Conservation (phyloP, 1,140 invertebrate genomes). For the Battus philenor region DNA sequence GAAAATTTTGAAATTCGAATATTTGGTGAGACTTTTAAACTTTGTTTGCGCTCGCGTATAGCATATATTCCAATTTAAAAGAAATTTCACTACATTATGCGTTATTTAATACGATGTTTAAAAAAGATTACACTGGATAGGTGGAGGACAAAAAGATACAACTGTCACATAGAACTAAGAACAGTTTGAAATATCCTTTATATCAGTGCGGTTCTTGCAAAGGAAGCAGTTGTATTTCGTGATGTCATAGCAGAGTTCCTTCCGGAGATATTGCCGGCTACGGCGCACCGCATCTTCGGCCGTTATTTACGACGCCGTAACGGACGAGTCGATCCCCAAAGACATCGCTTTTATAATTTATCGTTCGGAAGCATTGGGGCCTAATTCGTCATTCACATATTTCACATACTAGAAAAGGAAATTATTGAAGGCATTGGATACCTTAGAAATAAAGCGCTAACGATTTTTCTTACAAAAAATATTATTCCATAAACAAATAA, state of each 20-base stretch:
- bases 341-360: constrained; percentile 70
- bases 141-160: not conserved
- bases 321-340: constrained; percentile 55
- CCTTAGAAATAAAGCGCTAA: too few relatives aligned
- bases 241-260: constrained; percentile 31
- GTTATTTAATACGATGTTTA: not conserved
- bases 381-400: constrained; percentile 58
- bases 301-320: constrained; percentile 64
- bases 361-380: constrained; percentile 55
- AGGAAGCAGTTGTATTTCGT: constrained; percentile 39
- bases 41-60: too few relatives aligned
- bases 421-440: constrained; percentile 29
- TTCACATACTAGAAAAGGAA: constrained; percentile 40
- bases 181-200: constrained; percentile 19
- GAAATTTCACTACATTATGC: too few relatives aligned
- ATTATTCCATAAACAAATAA: too few relatives aligned
- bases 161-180: not conserved
- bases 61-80: too few relatives aligned
- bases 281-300: constrained; percentile 24
- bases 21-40: too few relatives aligned
- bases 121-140: not conserved
- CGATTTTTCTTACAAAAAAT: too few relatives aligned
- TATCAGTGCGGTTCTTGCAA: constrained; percentile 22
- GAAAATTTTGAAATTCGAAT: too few relatives aligned
- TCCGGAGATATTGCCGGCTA: constrained; percentile 43